Base-by-base conservation (phyloP, 2,888 invertebrate species). In the Trachelus troglodyta region DNA sequence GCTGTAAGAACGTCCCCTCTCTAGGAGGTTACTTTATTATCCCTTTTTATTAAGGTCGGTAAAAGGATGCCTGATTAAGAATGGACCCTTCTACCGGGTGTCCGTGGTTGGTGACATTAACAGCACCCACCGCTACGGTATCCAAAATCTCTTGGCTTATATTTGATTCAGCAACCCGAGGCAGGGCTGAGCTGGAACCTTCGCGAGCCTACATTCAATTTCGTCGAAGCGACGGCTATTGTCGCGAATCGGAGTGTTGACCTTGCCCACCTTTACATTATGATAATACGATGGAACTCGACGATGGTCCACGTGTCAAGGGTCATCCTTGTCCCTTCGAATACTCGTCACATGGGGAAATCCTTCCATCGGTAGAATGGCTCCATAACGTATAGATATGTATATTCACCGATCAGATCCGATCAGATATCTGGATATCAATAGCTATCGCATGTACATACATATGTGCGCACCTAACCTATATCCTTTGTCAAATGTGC, bases 71-170 rank as follows among this genome's bases (percentile, higher is more conserved):
- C 86, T 87, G 86, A 88, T 89, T 89, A 89, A 87, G 85, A 86
- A 89, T 89, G 89, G 88, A 89, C 89, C 89, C 89, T 85, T 82
- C 83, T 74, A 81, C 79, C 78, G 82, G 87, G 86, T 87, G 86
- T 87, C 88, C 85, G 83, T 85, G 85, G 84, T 84, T 85, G 86
- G 87, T 86, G 87, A 88, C 88, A 87, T 89, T 89, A 89, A 89
- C 88, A 88, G 88, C 87, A 83, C 83, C 85, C 85, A 83, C 86
- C 83, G 84, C 80, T 34, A 31, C 75, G 76, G 79, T 75, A 79
- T 69, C 79, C 75, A 71, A 79, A 81, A 68, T 71, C 83, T 84
- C 85, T 84, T 81, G 81, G 85, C 88, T 89, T 87, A 88, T 89
- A 89, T 89, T 90, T 89, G 88, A 90, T 90, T 90, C 89, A 89